These are phyloP conservation scores for Lutjanus erythropterus DNA, from an alignment of 2,113 vertebrate species.

Conservation along the genomic window DNA sequence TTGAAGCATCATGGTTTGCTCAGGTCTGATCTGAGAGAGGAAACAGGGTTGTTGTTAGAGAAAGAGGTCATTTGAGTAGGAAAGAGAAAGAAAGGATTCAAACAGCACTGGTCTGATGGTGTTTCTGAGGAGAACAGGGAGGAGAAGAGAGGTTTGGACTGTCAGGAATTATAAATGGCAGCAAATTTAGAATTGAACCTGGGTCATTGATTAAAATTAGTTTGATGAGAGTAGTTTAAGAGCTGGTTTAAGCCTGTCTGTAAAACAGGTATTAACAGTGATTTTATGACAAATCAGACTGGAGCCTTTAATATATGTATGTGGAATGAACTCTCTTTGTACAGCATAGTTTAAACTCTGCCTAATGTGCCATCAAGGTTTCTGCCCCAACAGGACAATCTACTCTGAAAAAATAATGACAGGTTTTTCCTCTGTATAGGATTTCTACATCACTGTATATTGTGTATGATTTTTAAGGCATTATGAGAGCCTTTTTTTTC, in stretches of 20 bases:
- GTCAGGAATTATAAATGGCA: not conserved
- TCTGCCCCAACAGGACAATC: not conserved
- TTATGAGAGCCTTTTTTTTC: slow-evolving; percentile 89
- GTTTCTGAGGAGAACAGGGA: not conserved
- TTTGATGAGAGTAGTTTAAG: not conserved
- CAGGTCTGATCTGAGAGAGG: not conserved
- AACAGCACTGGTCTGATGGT: not conserved
- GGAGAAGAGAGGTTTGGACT: not conserved
- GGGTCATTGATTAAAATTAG: not conserved
- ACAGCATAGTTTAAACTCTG: not conserved
- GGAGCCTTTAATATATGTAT: not conserved
- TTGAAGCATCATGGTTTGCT: slow-evolving; percentile 7
- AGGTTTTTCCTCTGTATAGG: slow-evolving; percentile 71
- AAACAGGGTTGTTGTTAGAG: not conserved
- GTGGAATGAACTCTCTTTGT: slow-evolving; percentile 3
- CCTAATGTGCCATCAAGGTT: not conserved
- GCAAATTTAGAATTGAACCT: not conserved
- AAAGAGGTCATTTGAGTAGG: not conserved
- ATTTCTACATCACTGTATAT: slow-evolving; percentile 74
- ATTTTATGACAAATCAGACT: not conserved
- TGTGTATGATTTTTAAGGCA: slow-evolving; percentile 89
- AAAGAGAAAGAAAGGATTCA: not conserved
- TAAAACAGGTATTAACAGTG: not conserved
- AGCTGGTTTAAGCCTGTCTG: not conserved
- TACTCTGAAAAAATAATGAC: not conserved